Conservation (phyloP, 2,888 invertebrate genomes). For the Terebella lapidaria region DNA sequence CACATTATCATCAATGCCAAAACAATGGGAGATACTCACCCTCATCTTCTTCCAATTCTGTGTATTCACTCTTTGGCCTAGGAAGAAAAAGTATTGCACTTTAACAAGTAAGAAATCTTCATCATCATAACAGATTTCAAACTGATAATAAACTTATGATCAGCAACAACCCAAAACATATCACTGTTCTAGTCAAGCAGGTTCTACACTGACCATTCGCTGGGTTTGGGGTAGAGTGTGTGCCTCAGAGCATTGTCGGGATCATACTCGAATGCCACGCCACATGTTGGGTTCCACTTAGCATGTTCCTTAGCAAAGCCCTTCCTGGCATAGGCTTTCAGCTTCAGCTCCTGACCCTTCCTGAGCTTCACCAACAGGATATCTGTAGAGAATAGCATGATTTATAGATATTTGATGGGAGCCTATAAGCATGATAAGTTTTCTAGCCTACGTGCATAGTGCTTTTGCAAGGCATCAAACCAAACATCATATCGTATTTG, state of each 20-base stretch:
- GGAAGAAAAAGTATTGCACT: not conserved
- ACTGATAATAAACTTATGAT: not conserved
- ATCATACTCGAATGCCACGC: conserved; percentile 98
- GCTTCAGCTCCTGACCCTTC: conserved; percentile 85
- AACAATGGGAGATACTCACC: no score
- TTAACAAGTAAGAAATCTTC: not conserved
- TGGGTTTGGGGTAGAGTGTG: conserved; percentile 90
- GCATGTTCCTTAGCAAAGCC: conserved; percentile 90
- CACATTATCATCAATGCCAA: no score
- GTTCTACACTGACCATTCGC: conserved; percentile 73
- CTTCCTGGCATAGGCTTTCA: conserved; percentile 95
- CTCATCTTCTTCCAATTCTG: conserved; percentile 74
- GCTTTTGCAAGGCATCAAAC: not conserved
- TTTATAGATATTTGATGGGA: no score
- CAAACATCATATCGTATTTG: no score
- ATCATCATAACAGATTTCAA: not conserved
- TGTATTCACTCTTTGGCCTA: conserved; percentile 90
- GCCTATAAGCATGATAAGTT: no score
- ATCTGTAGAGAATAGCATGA: not conserved
- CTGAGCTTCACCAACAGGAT: conserved; percentile 68
- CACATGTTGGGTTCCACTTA: conserved; percentile 99
- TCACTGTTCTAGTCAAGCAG: not conserved
- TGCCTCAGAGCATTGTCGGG: conserved; percentile 96
- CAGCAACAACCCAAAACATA: not conserved
- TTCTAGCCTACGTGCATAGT: not conserved